phyloP scores from a whole-genome alignment of 2,113 vertebrate genomes.

The Notechis scutatus region DNA sequence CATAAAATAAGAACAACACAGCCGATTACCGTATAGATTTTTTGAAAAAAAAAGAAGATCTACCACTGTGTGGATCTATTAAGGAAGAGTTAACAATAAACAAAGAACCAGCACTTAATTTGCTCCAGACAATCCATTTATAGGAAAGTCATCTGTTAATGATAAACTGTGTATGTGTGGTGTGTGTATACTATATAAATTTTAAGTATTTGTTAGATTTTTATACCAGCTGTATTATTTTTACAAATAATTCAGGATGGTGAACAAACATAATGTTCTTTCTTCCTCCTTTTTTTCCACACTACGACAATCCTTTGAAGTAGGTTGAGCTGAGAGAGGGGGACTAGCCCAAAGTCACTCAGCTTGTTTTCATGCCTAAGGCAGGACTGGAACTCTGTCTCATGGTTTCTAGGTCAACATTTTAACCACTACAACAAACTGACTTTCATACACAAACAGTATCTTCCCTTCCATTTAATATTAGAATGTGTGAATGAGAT shows the following conservation, averaged over 20 bases:
- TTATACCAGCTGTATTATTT: background rate
- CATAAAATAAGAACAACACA: background rate
- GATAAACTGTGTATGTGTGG: background rate
- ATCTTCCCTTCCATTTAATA: background rate
- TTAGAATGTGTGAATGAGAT: background rate
- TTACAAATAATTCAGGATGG: background rate
- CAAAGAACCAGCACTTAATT: background rate
- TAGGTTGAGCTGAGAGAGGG: background rate
- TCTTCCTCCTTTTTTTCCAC: background rate
- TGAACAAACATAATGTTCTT: background rate
- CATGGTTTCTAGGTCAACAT: background rate
- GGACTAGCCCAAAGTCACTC: background rate
- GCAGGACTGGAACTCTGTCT: background rate
- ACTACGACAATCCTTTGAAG: background rate
- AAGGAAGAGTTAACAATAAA: background rate
- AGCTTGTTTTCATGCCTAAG: background rate
- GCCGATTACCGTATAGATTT: background rate
- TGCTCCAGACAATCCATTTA: background rate
- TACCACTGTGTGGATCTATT: background rate
- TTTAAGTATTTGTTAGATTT: background rate
- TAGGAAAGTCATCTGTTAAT: background rate
- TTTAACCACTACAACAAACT: background rate
- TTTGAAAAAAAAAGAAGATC: background rate
- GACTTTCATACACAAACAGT: background rate
- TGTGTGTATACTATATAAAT: background rate